These are phyloP conservation scores for Portevinia maculata DNA, from an alignment of 2,888 invertebrate species.

Conservation along the genomic window DNA sequence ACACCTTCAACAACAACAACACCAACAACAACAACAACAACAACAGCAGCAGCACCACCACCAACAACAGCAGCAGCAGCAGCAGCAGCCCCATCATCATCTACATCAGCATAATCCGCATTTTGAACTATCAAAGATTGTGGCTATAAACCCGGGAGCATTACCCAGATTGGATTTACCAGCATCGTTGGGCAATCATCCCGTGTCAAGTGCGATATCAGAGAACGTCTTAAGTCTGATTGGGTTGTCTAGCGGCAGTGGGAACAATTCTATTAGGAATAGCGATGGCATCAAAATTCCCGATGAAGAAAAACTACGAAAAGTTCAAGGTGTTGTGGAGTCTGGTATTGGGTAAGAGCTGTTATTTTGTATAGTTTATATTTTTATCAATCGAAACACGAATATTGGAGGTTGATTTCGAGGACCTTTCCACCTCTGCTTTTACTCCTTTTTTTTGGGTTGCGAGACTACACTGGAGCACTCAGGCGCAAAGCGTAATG, in stretches of 20 bases:
- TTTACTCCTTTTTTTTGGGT: no score
- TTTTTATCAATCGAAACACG: no score
- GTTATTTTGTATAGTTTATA: neutral
- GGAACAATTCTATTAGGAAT: slow-evolving; percentile 55
- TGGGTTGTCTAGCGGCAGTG: slow-evolving; percentile 66
- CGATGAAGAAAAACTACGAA: slow-evolving; percentile 80
- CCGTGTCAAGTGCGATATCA: slow-evolving; percentile 79
- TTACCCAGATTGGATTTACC: slow-evolving; percentile 49
- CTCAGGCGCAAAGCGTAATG: no score
- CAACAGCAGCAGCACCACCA: slow-evolving; percentile 42
- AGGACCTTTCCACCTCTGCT: no score
- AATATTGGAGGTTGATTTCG: no score
- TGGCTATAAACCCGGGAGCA: slow-evolving; percentile 57
- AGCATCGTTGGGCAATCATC: slow-evolving; percentile 75
- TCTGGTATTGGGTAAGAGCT: slow-evolving; percentile 79
- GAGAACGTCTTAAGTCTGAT: slow-evolving; percentile 80
- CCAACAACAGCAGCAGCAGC: slow-evolving; percentile 37
- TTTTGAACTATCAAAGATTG: slow-evolving; percentile 64
- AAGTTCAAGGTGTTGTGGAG: slow-evolving; percentile 81
- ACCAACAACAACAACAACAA: slow-evolving; percentile 48
- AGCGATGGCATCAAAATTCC: slow-evolving; percentile 76
- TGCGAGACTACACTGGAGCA: no score
- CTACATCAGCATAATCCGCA: slow-evolving; percentile 44
- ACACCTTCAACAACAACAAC: slow-evolving; percentile 41
- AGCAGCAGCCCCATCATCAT: slow-evolving; percentile 47